These are phyloP conservation scores for Cataglyphis rosenhaueri DNA, from an alignment of 2,888 invertebrate genomes.

Conservation along the genomic window DNA sequence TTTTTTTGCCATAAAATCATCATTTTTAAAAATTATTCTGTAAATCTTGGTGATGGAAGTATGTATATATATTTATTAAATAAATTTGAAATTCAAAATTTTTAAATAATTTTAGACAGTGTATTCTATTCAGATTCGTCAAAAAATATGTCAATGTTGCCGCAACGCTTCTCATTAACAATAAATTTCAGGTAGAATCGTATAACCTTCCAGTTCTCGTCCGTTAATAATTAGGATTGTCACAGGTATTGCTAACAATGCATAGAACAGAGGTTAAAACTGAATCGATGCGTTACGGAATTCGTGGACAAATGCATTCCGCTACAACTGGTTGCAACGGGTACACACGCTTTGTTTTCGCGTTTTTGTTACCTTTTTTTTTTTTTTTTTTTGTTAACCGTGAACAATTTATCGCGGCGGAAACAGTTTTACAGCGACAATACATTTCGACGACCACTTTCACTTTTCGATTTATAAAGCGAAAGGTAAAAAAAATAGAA, in stretches of 20 bases:
- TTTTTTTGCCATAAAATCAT: not conserved
- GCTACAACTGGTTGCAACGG: conserved; percentile 2
- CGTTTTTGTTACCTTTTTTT: not conserved
- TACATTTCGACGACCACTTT: conserved; percentile 47
- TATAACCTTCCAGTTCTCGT: conserved; percentile 1
- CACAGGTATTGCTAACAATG: not conserved
- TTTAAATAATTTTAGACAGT: not conserved
- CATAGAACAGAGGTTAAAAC: conserved; percentile 13
- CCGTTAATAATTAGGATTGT: conserved; percentile 3
- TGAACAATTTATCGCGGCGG: conserved; percentile 20
- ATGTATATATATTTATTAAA: no score
- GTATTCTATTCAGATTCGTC: not conserved
- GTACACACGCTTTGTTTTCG: conserved; percentile 25
- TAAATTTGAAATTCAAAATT: no score
- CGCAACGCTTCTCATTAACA: not conserved
- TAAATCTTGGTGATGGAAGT: not conserved
- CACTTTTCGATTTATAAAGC: conserved; percentile 29
- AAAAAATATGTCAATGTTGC: not conserved
- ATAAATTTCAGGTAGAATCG: not conserved
- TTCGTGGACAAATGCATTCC: conserved; percentile 4
- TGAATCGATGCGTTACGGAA: conserved; percentile 14
- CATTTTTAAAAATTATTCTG: not conserved
- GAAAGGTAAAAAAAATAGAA: not conserved
- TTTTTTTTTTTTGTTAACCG: conserved; percentile 21
- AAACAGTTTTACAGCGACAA: conserved; percentile 45